Evolutionary conservation across 2,888 invertebrate genomes (phyloP).

Genomic region (Campoplex nolae): DNA sequence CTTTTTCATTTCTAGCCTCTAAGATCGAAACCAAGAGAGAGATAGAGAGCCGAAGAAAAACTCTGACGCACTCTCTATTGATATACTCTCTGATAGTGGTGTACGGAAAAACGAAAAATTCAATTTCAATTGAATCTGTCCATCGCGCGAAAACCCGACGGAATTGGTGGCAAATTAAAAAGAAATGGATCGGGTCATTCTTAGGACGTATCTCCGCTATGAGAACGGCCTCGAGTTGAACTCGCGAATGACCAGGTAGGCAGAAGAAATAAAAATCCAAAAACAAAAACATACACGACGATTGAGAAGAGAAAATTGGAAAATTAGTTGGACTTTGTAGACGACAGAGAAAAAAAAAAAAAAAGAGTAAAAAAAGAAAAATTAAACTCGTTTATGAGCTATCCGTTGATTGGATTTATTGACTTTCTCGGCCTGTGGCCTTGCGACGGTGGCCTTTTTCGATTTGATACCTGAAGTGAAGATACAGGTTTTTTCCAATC

Average conservation of each 20-base stretch:
- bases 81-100: not conserved
- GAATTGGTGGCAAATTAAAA: conserved; percentile 26
- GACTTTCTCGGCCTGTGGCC: conserved; percentile 81
- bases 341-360: conserved; percentile 36
- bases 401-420: conserved; percentile 77
- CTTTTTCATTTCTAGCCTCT: not conserved
- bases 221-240: conserved; percentile 30
- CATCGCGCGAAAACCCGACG: not conserved
- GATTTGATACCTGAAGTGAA: conserved; percentile 79
- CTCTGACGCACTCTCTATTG: no score
- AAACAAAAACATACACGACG: not conserved
- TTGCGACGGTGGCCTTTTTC: conserved; percentile 82
- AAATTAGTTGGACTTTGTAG: conserved; percentile 20
- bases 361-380: conserved; percentile 28
- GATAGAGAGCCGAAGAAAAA: not conserved
- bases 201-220: conserved; percentile 6
- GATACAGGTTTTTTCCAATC: conserved; percentile 71
- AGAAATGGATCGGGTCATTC: conserved; percentile 34
- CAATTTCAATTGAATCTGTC: conserved; percentile 3
- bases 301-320: conserved; percentile 16
- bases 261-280: not conserved
- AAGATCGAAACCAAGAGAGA: not conserved
- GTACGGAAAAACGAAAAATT: not conserved
- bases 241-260: conserved; percentile 4
- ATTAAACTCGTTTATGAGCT: conserved; percentile 62